Percentiles rank a stretch among this genome's conserved stretches.
phyloP scores from a whole-genome alignment of 1,140 invertebrate genomes.

The Xylocopa sonorina region DNA sequence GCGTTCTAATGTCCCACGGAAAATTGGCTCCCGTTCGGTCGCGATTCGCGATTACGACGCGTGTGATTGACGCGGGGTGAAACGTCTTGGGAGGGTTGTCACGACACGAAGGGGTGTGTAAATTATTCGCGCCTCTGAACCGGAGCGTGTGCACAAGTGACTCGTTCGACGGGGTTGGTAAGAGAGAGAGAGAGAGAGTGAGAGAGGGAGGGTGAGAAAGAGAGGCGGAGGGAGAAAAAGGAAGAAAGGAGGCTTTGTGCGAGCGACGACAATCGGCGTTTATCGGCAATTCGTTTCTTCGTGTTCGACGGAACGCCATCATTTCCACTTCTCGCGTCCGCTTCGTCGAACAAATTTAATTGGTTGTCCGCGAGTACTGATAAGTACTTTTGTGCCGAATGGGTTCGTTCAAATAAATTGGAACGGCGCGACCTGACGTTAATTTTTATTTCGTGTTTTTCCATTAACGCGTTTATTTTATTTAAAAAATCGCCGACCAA shows the following conservation, averaged over 20 bases:
- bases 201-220: neutral
- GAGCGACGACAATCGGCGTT: conserved; percentile 47
- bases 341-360: conserved; percentile 61
- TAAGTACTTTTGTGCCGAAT: conserved; percentile 56
- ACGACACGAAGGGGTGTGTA: conserved; percentile 36
- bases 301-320: conserved; percentile 42
- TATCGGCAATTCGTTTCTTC: conserved; percentile 48
- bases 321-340: conserved; percentile 53
- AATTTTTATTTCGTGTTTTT: conserved; percentile 45
- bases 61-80: conserved; percentile 56
- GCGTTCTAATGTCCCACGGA: conserved; percentile 36
- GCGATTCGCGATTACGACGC: conserved; percentile 54
- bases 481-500: too few species aligned
- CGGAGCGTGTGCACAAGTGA: conserved; percentile 17
- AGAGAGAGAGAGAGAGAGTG: neutral
- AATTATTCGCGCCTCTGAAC: conserved; percentile 51
- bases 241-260: conserved; percentile 35
- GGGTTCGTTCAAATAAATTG: conserved; percentile 53
- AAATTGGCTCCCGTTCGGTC: conserved; percentile 31
- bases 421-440: conserved; percentile 27
- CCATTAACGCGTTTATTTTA: conserved; percentile 1
- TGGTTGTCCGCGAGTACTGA: conserved; percentile 55
- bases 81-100: conserved; percentile 31
- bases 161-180: neutral
- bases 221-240: too few species aligned